Percentiles rank a stretch among this genome's conserved stretches.
Evolutionary conservation across 2,888 invertebrate species (phyloP).

Genomic region (Dimorphilus gyrociliatus): DNA sequence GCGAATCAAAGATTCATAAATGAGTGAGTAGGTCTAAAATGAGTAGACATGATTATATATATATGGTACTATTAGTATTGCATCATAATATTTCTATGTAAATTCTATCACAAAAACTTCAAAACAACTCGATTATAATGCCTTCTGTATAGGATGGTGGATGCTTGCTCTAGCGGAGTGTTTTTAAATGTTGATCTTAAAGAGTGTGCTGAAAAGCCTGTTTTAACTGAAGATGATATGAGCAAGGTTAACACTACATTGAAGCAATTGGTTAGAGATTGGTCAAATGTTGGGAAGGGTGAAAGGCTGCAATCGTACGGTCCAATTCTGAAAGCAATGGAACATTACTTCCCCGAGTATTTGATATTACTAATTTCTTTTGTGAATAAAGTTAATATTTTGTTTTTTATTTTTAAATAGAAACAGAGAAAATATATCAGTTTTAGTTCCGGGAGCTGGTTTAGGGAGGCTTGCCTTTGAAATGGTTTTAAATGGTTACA

Average conservation of each 20-base stretch:
- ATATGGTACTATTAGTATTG: no score
- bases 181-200: no score
- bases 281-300: constrained; percentile 65
- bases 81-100: no score
- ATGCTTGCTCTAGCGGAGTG: no score
- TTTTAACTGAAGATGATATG: constrained; percentile 35
- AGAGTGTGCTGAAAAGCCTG: no score
- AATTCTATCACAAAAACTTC: no score
- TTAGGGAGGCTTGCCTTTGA: constrained; percentile 84
- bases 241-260: constrained; percentile 79
- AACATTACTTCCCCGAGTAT: constrained; percentile 53
- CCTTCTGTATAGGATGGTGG: no score
- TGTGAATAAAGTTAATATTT: background rate
- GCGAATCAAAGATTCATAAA: no score
- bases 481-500: constrained; percentile 70
- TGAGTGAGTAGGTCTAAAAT: no score
- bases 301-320: constrained; percentile 74
- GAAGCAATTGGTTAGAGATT: constrained; percentile 90
- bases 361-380: no score
- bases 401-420: background rate
- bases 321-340: constrained; percentile 70
- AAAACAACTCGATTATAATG: no score
- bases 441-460: constrained; percentile 91
- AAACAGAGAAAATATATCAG: constrained; percentile 42
- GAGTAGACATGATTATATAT: no score